Conservation (phyloP, 2,888 invertebrate genomes). For the Empis stercorea region DNA sequence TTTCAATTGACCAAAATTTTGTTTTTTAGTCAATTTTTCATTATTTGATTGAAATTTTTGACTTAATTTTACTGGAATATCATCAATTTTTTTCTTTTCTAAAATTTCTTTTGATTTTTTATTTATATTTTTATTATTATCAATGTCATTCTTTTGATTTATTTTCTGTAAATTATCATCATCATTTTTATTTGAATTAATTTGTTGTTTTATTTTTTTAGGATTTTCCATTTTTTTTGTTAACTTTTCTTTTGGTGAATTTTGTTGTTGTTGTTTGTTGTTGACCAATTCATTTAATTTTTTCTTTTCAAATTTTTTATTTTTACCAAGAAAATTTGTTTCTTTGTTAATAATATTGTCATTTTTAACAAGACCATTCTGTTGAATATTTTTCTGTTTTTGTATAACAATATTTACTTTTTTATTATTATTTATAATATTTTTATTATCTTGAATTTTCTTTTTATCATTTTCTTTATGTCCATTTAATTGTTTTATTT, state of each 20-base stretch:
- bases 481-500: too few species aligned
- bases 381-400: background rate
- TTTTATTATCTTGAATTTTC: conserved; percentile 2
- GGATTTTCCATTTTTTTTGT: too few species aligned
- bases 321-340: too few species aligned
- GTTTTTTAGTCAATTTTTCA: conserved; percentile 13
- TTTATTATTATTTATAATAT: background rate
- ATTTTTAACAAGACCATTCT: background rate
- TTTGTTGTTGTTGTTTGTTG: conserved; percentile 2
- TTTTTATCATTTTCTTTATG: conserved; percentile 6
- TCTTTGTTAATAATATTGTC: too few species aligned
- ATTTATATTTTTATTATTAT: background rate
- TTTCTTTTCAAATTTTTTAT: background rate
- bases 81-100: conserved; percentile 13
- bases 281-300: background rate
- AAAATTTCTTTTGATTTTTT: background rate
- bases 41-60: conserved; percentile 23
- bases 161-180: background rate
- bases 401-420: background rate
- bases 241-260: too few species aligned
- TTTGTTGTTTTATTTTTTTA: conserved; percentile 1
- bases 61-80: conserved; percentile 14
- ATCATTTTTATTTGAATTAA: background rate
- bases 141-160: background rate
- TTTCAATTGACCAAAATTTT: conserved; percentile 25